phyloP scores from a whole-genome alignment of 1,140 invertebrate genomes.

The Heliconius congener region DNA sequence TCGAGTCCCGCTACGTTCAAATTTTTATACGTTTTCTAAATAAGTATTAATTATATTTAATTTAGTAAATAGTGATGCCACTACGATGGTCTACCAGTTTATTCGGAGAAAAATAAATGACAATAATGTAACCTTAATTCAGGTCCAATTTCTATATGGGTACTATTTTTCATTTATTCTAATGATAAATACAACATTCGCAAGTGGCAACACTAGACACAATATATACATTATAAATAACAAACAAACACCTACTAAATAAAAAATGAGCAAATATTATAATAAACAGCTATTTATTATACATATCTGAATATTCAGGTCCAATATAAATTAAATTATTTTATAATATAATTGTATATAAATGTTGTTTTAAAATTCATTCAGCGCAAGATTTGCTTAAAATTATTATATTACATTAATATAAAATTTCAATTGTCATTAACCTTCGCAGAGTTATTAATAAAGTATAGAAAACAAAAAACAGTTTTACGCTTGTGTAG shows the following conservation, averaged over 20 bases:
- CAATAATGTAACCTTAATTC: background rate
- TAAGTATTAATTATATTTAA: no score
- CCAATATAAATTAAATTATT: background rate
- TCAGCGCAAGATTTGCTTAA: background rate
- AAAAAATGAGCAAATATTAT: background rate
- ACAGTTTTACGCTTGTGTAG: no score
- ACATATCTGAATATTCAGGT: background rate
- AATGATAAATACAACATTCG: background rate
- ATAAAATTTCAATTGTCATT: background rate
- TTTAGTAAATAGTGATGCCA: constrained; percentile 17
- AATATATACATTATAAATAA: background rate
- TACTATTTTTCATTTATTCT: background rate
- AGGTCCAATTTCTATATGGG: background rate
- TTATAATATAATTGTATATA: background rate
- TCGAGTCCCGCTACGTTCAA: no score
- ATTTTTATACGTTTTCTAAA: no score
- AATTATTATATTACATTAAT: background rate
- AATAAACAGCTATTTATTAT: background rate
- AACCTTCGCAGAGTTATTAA: background rate
- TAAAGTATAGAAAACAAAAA: background rate
- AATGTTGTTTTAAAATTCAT: background rate
- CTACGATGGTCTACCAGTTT: background rate
- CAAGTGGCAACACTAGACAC: background rate
- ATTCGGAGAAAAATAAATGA: background rate
- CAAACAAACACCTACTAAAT: background rate